Percentiles rank a stretch among this genome's conserved stretches.
phyloP scores from a whole-genome alignment of 2,888 invertebrate genomes.

The Xestia xanthographa region DNA sequence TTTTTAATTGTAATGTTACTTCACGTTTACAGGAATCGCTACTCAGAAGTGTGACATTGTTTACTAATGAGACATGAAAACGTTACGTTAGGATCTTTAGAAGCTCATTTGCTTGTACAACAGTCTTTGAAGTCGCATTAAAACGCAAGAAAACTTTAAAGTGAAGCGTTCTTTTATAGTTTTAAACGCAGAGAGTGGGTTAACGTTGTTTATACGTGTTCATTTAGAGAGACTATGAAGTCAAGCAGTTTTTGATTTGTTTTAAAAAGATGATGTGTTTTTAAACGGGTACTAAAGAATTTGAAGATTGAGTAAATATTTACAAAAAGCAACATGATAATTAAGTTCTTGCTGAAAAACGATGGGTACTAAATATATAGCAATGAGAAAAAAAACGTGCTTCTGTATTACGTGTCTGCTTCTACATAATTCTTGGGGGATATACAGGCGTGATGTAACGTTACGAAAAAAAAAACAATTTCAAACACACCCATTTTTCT shows the following conservation, averaged over 20 bases:
- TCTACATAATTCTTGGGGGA: background rate
- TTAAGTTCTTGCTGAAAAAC: background rate
- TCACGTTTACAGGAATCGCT: background rate
- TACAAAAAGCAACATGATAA: background rate
- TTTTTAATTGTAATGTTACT: background rate
- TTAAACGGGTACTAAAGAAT: constrained; percentile 33
- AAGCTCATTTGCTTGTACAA: constrained; percentile 21
- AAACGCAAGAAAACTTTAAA: constrained; percentile 30
- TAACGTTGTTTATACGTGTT: constrained; percentile 59
- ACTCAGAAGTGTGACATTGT: background rate
- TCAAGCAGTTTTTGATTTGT: constrained; percentile 15
- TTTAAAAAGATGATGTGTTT: constrained; percentile 13
- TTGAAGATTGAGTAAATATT: constrained; percentile 26
- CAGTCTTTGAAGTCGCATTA: constrained; percentile 44
- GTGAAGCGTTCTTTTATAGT: constrained; percentile 39
- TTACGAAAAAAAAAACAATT: background rate
- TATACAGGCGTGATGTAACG: background rate
- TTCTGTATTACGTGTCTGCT: background rate
- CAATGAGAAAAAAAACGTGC: background rate
- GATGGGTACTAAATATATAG: background rate
- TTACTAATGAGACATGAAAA: background rate
- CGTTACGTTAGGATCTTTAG: constrained; percentile 15
- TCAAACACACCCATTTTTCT: no score
- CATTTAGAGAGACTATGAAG: constrained; percentile 4
- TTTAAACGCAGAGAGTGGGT: constrained; percentile 37